Conservation (phyloP, 2,797 vertebrate genomes). For the Platalea minor region DNA sequence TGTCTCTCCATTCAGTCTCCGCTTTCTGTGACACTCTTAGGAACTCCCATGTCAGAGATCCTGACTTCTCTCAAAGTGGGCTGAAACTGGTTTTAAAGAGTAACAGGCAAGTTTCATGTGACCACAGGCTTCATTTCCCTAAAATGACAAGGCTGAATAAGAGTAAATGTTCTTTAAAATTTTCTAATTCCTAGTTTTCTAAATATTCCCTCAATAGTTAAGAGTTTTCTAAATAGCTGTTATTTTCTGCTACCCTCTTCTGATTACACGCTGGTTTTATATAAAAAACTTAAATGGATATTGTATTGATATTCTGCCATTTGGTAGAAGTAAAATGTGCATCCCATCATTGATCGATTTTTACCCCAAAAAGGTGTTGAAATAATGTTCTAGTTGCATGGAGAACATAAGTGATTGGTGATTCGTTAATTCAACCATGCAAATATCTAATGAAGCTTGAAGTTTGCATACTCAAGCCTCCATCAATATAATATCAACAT, state of each 20-base stretch:
- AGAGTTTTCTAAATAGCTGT: neutral
- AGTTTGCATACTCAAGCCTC: neutral
- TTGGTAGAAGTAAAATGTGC: neutral
- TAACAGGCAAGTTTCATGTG: neutral
- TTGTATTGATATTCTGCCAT: neutral
- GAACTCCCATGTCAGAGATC: neutral
- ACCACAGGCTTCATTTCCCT: neutral
- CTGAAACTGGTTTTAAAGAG: neutral
- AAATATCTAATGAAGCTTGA: neutral
- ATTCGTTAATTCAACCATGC: neutral
- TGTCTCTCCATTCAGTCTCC: neutral
- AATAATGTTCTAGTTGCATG: neutral
- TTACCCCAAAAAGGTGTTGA: neutral
- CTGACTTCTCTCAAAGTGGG: neutral
- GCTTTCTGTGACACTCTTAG: neutral
- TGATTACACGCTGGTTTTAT: rapidly evolving
- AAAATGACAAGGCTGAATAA: neutral
- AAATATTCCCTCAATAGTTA: neutral
- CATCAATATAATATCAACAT: neutral
- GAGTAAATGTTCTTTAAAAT: neutral
- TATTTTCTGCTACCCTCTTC: neutral
- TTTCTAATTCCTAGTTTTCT: neutral
- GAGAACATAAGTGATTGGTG: neutral
- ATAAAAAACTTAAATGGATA: neutral
- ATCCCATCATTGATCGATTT: neutral